Base-by-base conservation (phyloP, 2,888 invertebrate genomes). In the Eupithecia tripunctaria region DNA sequence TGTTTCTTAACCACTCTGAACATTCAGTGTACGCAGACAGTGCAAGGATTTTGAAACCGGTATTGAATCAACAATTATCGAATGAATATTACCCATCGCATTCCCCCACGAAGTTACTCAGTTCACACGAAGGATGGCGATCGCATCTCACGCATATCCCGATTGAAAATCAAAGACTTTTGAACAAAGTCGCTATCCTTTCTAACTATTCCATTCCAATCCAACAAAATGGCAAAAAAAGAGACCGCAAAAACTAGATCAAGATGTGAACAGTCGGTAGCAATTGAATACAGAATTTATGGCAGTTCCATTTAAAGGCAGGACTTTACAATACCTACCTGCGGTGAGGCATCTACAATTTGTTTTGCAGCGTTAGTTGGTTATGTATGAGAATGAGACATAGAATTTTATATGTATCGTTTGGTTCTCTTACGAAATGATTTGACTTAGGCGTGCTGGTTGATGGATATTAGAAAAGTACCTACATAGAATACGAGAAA, bases 191-290 rank as follows among this genome's bases (percentile, higher is more conserved):
- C 12, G 25, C n/a, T 43, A 21, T 51, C 21, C 51, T 21, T 51
- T 51, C 21, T n/a, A 25, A 56, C 56, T 12, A 41, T 29, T 32
- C 76, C 80, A 79, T 81, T 81, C 78, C 77, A 32, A 81, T 81
- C 78, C 77, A 32, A 81, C 78, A 84, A 82, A 84, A 82, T 81
- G 78, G 68, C 77, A 82, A 41, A 5, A 82, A 84, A 74, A 68
- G 75, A 25, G 59, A 66, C 67, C 43, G 68, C 67, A 78, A 78
- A 81, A 81, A 78, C 76, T 74, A 75, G 75, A 79, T 73, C 78
- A 76, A 72, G 70, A 68, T 67, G 72, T 68, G 76, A 75, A 76
- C 77, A 78, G 72, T 76, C 75, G 67, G 60, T 67, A 64, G 70
- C 70, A 72, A 60, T 75, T 63, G 77, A 68, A 73, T 60, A 62